Conservation (phyloP, 2,797 vertebrate species). For the Catostomus latipinnis region DNA sequence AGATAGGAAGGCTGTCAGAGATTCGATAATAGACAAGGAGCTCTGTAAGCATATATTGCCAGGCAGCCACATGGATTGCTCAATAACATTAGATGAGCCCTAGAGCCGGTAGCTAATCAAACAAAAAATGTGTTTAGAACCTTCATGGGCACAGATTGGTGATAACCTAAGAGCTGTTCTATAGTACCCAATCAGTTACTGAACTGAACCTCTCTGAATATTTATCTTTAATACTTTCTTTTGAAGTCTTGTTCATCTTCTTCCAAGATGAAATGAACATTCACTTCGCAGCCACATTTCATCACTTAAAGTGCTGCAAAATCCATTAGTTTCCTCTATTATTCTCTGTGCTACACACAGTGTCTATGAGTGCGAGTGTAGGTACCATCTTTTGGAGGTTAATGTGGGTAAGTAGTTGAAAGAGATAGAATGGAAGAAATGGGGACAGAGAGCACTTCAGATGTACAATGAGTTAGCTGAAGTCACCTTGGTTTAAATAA, state of each 20-base stretch:
- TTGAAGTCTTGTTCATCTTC: conserved; percentile 45
- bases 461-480: conserved; percentile 31
- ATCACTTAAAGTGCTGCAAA: conserved; percentile 46
- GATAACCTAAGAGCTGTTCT: conserved; percentile 18
- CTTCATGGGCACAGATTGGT: conserved; percentile 13
- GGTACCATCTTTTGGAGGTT: conserved; percentile 43
- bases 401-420: conserved; percentile 27
- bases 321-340: conserved; percentile 40
- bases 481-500: conserved; percentile 53
- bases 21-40: background rate
- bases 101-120: conserved; percentile 25
- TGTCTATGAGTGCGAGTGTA: background rate
- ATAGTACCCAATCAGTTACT: conserved; percentile 3
- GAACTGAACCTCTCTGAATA: conserved; percentile 9
- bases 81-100: background rate
- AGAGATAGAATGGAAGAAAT: conserved; percentile 11
- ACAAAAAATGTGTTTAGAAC: conserved; percentile 27
- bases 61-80: background rate
- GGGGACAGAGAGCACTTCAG: conserved; percentile 33
- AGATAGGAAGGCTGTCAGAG: conserved; percentile 9
- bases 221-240: conserved; percentile 47
- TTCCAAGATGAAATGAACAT: conserved; percentile 16
- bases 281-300: conserved; percentile 34
- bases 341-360: background rate
- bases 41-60: conserved; percentile 20